Evolutionary conservation across 2,113 vertebrate species (phyloP).

Genomic region (Neopipo cinnamomea): DNA sequence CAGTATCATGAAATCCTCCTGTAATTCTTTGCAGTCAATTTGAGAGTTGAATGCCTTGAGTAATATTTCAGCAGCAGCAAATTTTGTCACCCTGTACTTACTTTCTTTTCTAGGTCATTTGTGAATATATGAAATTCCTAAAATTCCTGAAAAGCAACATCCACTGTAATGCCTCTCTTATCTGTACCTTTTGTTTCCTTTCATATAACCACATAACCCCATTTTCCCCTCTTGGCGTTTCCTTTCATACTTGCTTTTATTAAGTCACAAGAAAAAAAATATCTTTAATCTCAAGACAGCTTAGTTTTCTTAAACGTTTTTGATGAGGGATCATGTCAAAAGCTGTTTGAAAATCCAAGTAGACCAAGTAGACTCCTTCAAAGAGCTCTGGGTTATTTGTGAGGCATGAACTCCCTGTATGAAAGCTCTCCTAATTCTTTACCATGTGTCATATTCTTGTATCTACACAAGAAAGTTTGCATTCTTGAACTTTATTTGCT

Average conservation of each 20-base stretch:
- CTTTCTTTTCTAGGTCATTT: constrained; percentile 37
- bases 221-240: constrained; percentile 1
- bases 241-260: constrained; percentile 6
- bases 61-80: not conserved
- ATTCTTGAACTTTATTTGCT: not conserved
- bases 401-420: not conserved
- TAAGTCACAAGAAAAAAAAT: not conserved
- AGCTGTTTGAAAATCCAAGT: constrained; percentile 4
- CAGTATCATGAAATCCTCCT: not conserved
- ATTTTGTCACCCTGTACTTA: not conserved
- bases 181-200: not conserved
- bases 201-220: not conserved
- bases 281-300: not conserved
- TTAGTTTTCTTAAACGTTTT: constrained; percentile 25
- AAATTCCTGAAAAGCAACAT: not conserved
- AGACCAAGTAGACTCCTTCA: not conserved
- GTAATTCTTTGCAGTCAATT: not conserved
- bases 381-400: not conserved
- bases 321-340: constrained; percentile 20
- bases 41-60: not conserved
- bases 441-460: not conserved
- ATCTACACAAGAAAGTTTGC: not conserved
- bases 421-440: not conserved
- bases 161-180: not conserved
- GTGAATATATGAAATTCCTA: not conserved